Base-by-base conservation (phyloP, 2,888 invertebrate species). In the Amiota minor region DNA sequence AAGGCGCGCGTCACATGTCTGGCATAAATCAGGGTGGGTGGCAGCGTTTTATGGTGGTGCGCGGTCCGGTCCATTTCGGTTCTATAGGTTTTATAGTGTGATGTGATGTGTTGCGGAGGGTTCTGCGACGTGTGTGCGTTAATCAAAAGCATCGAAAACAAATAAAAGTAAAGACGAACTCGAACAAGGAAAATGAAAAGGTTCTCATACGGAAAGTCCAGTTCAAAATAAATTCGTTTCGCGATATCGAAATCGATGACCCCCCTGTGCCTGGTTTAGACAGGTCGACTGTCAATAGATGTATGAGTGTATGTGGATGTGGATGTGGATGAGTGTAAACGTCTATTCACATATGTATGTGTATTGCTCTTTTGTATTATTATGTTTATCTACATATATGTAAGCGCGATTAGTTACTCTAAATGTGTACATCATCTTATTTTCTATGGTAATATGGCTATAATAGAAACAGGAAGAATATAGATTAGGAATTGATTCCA, bases 141-240 rank as follows among this genome's bases (percentile, higher is more conserved):
- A 12, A 61, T 61, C 18, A 61, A 53, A 61, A 23, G 61, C 61
- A 61, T 18, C 9, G 61, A 61, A 18, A 61, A 20, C 61, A 61
- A 61, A 61, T 16, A 61, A 10, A 61, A 61, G 23, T 20, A 61
- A 10, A 61, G 61, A 23, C 61, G 18, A 61, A 6, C 12, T 4
- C 18, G 23, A 23, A 20, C 61, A 61, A 61, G 14, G 53, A 53
- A 12, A 53, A 53, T 8, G 53, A 53, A 12, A 53, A n/a, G 53
- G 14, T 55, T 8, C 14, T 55, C 8, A 55, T 55, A 18, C 61
- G 55, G 55, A 18, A 61, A 23, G 61, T 61, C 61, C 61, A 20
- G 61, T 23, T 23, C 12, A 61, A 61, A 61, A 61, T 18, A 61
- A 61, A 61, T 61, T 61, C 61, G 61, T 61, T 61, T 61, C 61